Evolutionary conservation across 2,113 vertebrate genomes (phyloP), one percentile per base, ranked within the genome.

Genomic region (Martes martes): DNA sequence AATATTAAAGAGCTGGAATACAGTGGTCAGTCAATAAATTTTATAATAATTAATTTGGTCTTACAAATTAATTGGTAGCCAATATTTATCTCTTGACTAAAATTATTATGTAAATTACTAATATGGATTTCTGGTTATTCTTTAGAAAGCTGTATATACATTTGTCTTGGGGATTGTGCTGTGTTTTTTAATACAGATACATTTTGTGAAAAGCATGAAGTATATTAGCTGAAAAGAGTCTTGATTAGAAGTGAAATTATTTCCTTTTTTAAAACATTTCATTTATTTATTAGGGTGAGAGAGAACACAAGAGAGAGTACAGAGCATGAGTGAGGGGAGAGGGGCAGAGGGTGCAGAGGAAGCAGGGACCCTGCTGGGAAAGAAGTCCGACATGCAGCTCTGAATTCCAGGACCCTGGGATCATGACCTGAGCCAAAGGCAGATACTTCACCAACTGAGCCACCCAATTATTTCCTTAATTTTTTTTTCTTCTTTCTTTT

Each of bases 71-170:
- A 6, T 50, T 87, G 4, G 2, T 78, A 95, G 24, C 31, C 45
- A 93, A 9, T 88, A 80, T 83, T 92, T 92, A 61, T 14, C 47
- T 76, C 31, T 45, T 87, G 92, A 78, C 63, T 92, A 86, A 95
- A 67, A 67, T 69, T 73, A 63, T 84, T 81, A 24, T 24, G 85
- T 24, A 93, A 36, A 74, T 81, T 86, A 42, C 1, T 57, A 45
- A 86, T 52, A 79, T 28, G 74, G 18, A 42, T 89, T 71, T 92
- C 3, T 94, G 26, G 2, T 52, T 71, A 2, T 84, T 78, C 10
- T 63, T 91, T 63, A 79, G 11, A 86, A 91, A 63, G 47, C 23
- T 83, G 1, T n/a, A 79, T 47, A 57, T 50, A 74, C 1, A n/a
- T 59, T 88, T 91, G 8, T 33, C n/a, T 89, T 65, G 10, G 74